These are phyloP conservation scores for Catharus ustulatus DNA, from an alignment of 2,797 vertebrate genomes.

Conservation along the genomic window DNA sequence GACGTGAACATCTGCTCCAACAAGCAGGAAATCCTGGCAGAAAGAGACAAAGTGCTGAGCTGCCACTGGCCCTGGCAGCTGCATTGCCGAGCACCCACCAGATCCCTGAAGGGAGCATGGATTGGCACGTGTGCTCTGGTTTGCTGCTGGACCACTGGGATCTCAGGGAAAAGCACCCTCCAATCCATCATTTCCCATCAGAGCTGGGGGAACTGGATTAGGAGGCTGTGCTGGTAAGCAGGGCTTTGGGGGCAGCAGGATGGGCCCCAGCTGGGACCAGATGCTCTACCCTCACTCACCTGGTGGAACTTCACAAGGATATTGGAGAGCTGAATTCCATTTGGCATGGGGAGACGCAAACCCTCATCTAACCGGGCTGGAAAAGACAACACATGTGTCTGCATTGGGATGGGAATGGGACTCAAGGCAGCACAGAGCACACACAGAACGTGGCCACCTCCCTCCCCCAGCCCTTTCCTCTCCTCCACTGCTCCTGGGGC, in stretches of 20 bases:
- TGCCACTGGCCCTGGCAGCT: fast-evolving
- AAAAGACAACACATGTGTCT: background rate
- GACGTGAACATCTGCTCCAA: conserved; percentile 62
- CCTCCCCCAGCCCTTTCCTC: background rate
- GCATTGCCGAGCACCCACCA: too few relatives aligned
- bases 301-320: conserved; percentile 58
- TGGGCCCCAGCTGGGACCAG: fast-evolving
- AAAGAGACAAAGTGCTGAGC: fast-evolving
- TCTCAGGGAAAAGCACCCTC: fast-evolving
- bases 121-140: background rate
- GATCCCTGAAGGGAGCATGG: background rate
- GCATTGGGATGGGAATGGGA: background rate
- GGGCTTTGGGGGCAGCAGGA: fast-evolving
- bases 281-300: conserved; percentile 52
- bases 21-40: conserved; percentile 72
- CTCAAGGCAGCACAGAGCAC: fast-evolving
- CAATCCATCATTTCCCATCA: background rate
- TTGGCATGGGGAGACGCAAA: conserved; percentile 68
- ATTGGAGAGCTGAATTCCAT: conserved; percentile 60
- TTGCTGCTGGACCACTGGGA: too few relatives aligned
- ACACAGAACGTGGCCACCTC: background rate
- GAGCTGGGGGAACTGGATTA: fast-evolving
- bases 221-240: fast-evolving
- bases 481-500: fast-evolving
- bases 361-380: conserved; percentile 68